Evolutionary conservation across 2,113 vertebrate species (phyloP).

Genomic region (Ictalurus punctatus): DNA sequence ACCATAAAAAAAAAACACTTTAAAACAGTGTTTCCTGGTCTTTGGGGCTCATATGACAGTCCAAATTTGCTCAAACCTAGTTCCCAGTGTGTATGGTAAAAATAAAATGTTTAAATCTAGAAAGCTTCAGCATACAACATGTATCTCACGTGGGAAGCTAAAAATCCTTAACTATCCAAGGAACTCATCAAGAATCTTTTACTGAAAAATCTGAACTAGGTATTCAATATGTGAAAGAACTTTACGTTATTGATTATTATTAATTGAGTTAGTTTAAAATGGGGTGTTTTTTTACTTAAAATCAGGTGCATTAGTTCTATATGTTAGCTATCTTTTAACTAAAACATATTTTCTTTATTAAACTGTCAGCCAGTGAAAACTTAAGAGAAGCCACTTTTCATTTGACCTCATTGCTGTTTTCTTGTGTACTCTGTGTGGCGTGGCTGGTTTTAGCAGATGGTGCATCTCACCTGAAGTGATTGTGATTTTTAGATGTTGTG

Average conservation of each 20-base stretch:
- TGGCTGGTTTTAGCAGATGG: constrained; percentile 52
- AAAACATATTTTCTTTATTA: neutral
- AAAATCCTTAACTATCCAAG: neutral
- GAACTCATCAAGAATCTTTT: neutral
- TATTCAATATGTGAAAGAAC: neutral
- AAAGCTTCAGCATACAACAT: neutral
- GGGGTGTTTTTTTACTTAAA: neutral
- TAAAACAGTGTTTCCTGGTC: neutral
- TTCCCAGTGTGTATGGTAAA: neutral
- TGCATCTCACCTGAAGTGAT: constrained; percentile 58
- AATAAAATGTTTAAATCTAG: neutral
- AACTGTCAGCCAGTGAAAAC: constrained; percentile 20
- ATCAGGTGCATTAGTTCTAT: neutral
- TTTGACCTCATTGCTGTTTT: constrained; percentile 46
- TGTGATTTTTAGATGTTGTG: constrained; percentile 64
- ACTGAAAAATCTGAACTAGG: neutral
- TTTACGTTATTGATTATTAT: neutral
- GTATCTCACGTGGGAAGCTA: neutral
- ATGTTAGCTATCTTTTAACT: neutral
- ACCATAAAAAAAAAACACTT: neutral
- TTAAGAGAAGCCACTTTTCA: constrained; percentile 27
- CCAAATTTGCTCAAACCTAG: neutral
- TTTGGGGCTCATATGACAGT: neutral
- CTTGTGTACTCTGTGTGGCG: constrained; percentile 41
- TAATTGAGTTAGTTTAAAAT: neutral